Evolutionary conservation across 2,888 invertebrate genomes (phyloP), one percentile per base, ranked within the genome.

Genomic region (Acleris sparsana): DNA sequence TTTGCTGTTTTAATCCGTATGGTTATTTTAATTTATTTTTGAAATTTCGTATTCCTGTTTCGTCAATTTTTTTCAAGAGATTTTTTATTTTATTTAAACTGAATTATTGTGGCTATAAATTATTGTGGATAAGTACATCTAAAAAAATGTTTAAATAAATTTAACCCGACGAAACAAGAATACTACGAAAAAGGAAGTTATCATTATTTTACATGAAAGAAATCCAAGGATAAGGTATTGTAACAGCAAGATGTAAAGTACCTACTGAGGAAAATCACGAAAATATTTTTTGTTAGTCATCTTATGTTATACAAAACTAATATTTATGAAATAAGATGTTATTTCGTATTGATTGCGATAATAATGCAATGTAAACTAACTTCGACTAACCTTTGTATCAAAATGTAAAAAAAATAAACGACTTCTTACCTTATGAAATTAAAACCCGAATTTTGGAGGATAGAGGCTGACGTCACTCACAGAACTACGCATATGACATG

Each of bases 361-460:
- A 89, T 84, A 86, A 86, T 80, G 91, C 90, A 90, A 91, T 91
- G 90, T 89, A 86, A 82, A 79, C 85, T 86, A 82, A 79, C 76
- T 80, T 82, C 78, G 76, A 83, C 86, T 87, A 85, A 82, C 77
- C 80, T 75, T 82, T 78, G 80, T 87, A 87, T 86, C 84, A 88
- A 88, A 66, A 87, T 85, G 84, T 88, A 84, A 85, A 85, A 82
- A 86, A 87, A 86, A 82, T 85, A 57, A 29, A 62, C 65, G 58
- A 49, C 66, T 52, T 60, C 62, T 52, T 69, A 62, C 53, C 60
- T 59, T 62, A 64, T 58, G 49, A 39, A 64, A 51, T 61, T 52
- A 64, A 64, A 57, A 53, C 57, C 64, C 56, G 33, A 16, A 39
- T 20, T 39, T 29, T 60, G 57, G 56, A 63, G 51, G 51, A 52